phyloP scores from a whole-genome alignment of 2,888 invertebrate genomes.

The Drosophila meridionalis region DNA sequence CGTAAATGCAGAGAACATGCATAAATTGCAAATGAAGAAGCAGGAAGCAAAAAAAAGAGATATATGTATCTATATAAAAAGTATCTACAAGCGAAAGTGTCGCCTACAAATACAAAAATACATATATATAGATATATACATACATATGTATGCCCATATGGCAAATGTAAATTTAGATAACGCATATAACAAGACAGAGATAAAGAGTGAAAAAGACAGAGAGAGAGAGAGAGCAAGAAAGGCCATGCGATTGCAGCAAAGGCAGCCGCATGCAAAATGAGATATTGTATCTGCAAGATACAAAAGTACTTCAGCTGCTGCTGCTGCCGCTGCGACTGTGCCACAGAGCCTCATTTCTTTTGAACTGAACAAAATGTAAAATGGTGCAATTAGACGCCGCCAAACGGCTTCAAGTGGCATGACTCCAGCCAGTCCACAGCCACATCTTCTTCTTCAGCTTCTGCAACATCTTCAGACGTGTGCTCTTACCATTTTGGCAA shows the following conservation, averaged over 20 bases:
- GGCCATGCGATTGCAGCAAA: constrained; percentile 32
- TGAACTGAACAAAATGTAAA: constrained; percentile 75
- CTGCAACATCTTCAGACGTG: constrained; percentile 62
- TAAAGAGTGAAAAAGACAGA: not conserved
- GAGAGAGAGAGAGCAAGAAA: not conserved
- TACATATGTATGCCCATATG: constrained; percentile 23
- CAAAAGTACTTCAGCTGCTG: constrained; percentile 51
- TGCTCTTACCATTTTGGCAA: constrained; percentile 72
- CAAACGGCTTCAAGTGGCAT: constrained; percentile 66
- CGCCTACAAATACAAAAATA: constrained; percentile 50
- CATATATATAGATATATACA: constrained; percentile 7
- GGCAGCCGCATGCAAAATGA: constrained; percentile 58
- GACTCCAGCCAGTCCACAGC: constrained; percentile 16
- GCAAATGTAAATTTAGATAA: constrained; percentile 71
- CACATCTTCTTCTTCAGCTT: constrained; percentile 22
- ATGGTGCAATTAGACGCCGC: constrained; percentile 72
- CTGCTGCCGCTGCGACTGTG: constrained; percentile 6
- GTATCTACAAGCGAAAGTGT: constrained; percentile 61
- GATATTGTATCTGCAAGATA: constrained; percentile 72
- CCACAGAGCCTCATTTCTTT: constrained; percentile 63
- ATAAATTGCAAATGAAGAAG: constrained; percentile 46
- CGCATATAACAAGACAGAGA: constrained; percentile 38
- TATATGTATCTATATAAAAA: not conserved
- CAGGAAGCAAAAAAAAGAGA: constrained; percentile 55
- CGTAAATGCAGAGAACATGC: constrained; percentile 46